phyloP scores from a whole-genome alignment of 2,888 invertebrate genomes.

The Agriopis leucophaearia region DNA sequence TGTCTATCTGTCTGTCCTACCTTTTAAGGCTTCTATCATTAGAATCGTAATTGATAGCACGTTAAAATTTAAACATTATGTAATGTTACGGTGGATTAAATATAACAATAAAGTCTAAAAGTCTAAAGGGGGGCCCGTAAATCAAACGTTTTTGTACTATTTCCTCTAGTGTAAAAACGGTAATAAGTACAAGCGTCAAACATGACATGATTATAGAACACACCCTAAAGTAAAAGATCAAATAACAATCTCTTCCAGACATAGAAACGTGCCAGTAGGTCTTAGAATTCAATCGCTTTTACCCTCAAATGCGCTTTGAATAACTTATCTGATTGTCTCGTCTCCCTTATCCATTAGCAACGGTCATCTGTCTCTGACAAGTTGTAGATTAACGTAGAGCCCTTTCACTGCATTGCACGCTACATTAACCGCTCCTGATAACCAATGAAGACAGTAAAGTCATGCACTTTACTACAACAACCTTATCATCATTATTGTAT shows the following conservation, averaged over 20 bases:
- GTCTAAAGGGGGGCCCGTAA: no score
- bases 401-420: constrained; percentile 43
- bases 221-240: no score
- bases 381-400: constrained; percentile 43
- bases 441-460: constrained; percentile 41
- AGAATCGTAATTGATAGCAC: no score
- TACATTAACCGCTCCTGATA: constrained; percentile 41
- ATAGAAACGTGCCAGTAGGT: constrained; percentile 1
- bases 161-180: no score
- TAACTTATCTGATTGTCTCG: constrained; percentile 34
- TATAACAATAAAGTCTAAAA: not conserved
- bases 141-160: no score
- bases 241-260: not conserved
- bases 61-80: no score
- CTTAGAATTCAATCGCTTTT: constrained; percentile 23
- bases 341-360: constrained; percentile 37
- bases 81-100: no score
- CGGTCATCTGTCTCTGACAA: constrained; percentile 46
- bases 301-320: constrained; percentile 23
- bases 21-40: no score
- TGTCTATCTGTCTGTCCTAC: no score
- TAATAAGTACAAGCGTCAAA: no score
- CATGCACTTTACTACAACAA: constrained; percentile 47
- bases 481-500: constrained; percentile 50
- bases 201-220: no score